These are phyloP conservation scores for Dryadula phaetusa DNA, from an alignment of 2,888 invertebrate genomes.

Conservation along the genomic window DNA sequence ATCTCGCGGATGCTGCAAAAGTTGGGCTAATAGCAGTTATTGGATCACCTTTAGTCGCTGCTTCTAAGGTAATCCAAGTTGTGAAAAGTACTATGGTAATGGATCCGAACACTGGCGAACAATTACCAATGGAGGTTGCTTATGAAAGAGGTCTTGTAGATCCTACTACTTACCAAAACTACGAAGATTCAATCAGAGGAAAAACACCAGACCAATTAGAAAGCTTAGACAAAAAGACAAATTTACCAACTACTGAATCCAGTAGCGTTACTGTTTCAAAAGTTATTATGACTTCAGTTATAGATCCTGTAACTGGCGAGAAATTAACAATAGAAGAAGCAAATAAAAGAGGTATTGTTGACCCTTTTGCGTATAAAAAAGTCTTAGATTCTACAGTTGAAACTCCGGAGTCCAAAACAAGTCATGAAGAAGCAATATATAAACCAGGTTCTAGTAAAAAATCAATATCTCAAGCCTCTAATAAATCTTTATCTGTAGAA, in stretches of 20 bases:
- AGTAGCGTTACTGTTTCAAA: constrained; percentile 21
- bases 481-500: constrained; percentile 83
- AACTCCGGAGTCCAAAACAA: background rate
- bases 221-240: constrained; percentile 44
- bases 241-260: constrained; percentile 52
- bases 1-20: constrained; percentile 89
- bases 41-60: constrained; percentile 90
- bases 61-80: constrained; percentile 87
- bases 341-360: constrained; percentile 83
- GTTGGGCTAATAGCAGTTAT: constrained; percentile 90
- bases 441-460: constrained; percentile 53
- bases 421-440: constrained; percentile 18
- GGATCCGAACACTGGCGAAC: constrained; percentile 92
- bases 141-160: constrained; percentile 87
- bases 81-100: constrained; percentile 86
- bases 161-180: constrained; percentile 76
- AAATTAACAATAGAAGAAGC: constrained; percentile 87
- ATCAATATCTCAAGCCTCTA: constrained; percentile 64
- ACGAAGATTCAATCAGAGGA: constrained; percentile 69
- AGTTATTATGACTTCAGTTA: constrained; percentile 10
- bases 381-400: constrained; percentile 11
- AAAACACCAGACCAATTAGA: constrained; percentile 54
- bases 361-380: constrained; percentile 51
- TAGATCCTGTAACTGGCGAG: constrained; percentile 89
- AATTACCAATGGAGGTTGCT: constrained; percentile 87